Evolutionary conservation across 2,113 vertebrate species (phyloP).

Genomic region (Microtus montanus): DNA sequence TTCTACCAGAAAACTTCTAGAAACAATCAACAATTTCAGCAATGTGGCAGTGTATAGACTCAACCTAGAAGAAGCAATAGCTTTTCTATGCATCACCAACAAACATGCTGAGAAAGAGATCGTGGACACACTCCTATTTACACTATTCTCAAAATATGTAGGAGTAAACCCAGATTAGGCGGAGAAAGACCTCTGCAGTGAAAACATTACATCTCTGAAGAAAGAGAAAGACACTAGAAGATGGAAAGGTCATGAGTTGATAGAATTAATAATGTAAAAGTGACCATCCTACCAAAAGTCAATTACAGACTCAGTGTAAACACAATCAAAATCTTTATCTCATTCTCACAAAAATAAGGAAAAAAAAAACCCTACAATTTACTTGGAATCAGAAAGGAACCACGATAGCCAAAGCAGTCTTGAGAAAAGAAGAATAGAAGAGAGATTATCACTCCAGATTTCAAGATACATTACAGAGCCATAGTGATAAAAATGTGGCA

Average conservation of each 20-base stretch:
- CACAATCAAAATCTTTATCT: not conserved
- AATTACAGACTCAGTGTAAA: not conserved
- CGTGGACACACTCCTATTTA: not conserved
- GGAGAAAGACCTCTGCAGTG: not conserved
- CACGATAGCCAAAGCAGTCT: not conserved
- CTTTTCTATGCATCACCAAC: not conserved
- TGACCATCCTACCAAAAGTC: not conserved
- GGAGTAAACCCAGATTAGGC: not conserved
- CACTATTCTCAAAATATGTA: not conserved
- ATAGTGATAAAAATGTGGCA: not conserved
- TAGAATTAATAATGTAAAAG: not conserved
- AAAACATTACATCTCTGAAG: not conserved
- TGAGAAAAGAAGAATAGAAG: not conserved
- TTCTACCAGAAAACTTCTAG: not conserved
- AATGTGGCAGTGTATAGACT: not conserved
- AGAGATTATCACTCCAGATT: not conserved
- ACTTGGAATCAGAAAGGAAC: not conserved
- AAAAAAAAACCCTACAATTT: not conserved
- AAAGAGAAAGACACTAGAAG: not conserved
- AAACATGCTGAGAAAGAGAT: not conserved
- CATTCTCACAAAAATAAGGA: not conserved
- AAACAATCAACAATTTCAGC: not conserved
- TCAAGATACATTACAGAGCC: not conserved
- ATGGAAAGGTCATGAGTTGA: not conserved
- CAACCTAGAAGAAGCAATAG: not conserved